Evolutionary conservation across 1,140 invertebrate genomes (phyloP).

Genomic region (Procambarus clarkii): DNA sequence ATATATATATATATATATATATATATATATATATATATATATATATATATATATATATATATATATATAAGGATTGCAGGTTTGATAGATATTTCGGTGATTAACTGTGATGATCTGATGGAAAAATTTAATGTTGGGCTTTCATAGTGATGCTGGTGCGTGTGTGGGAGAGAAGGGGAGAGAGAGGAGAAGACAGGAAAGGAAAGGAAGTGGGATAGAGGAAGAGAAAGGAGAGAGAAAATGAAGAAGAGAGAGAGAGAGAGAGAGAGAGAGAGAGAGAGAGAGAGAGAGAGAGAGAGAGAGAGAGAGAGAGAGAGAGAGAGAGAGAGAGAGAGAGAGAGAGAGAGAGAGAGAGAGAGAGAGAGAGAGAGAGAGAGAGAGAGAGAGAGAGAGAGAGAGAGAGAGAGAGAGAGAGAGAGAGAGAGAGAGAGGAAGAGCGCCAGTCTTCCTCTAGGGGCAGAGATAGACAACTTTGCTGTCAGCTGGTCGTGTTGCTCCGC

Average conservation of each 20-base stretch:
- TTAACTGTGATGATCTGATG: no score
- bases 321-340: neutral
- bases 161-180: neutral
- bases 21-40: no score
- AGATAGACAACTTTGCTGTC: no score
- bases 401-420: slow-evolving; percentile 24
- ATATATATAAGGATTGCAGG: no score
- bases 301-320: slow-evolving; percentile 15
- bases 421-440: no score
- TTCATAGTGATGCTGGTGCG: no score
- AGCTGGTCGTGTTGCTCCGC: no score
- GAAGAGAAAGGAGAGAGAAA: neutral
- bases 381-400: neutral
- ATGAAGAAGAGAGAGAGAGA: neutral
- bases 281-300: slow-evolving; percentile 7
- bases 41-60: no score
- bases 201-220: neutral
- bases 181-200: neutral
- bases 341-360: neutral
- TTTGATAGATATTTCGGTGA: no score
- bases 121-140: no score
- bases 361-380: neutral
- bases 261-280: neutral
- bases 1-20: no score
- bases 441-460: no score